These are phyloP conservation scores for Coelinius sp. DNA, from an alignment of 2,888 invertebrate species.

Conservation along the genomic window DNA sequence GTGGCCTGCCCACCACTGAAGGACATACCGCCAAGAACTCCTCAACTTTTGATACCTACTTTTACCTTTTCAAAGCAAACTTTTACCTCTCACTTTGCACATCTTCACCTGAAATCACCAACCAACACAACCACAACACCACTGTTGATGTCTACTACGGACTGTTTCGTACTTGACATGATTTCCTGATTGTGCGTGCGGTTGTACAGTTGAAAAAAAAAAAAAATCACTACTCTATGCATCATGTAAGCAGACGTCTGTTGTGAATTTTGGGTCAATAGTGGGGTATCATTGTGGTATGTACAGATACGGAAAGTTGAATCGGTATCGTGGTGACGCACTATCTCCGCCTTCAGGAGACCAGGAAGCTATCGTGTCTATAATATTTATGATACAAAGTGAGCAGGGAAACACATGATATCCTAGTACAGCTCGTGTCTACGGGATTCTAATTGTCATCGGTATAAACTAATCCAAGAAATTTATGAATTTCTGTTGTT, in stretches of 20 bases:
- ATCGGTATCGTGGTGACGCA: conserved; percentile 37
- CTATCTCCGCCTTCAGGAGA: conserved; percentile 44
- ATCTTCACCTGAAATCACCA: neutral
- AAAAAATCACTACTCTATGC: conserved; percentile 9
- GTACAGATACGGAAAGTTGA: conserved; percentile 26
- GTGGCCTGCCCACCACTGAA: conserved; percentile 31
- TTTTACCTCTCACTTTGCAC: neutral
- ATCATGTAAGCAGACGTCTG: conserved; percentile 23
- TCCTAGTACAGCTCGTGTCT: conserved; percentile 50
- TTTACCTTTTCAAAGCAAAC: neutral
- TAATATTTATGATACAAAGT: neutral
- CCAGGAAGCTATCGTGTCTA: conserved; percentile 40
- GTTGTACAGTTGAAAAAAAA: conserved; percentile 57
- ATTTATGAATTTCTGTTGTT: conserved; percentile 33
- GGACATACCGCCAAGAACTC: conserved; percentile 5
- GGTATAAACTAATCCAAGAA: neutral
- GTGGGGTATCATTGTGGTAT: conserved; percentile 10
- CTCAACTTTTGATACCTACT: neutral
- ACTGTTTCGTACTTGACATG: conserved; percentile 44
- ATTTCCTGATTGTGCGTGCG: conserved; percentile 59
- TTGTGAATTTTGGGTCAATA: conserved; percentile 18
- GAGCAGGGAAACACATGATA: conserved; percentile 41
- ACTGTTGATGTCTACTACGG: neutral
- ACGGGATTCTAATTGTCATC: conserved; percentile 40
- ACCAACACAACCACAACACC: neutral